These are phyloP conservation scores for Nasua narica DNA, from an alignment of 2,797 vertebrate genomes.

Conservation along the genomic window DNA sequence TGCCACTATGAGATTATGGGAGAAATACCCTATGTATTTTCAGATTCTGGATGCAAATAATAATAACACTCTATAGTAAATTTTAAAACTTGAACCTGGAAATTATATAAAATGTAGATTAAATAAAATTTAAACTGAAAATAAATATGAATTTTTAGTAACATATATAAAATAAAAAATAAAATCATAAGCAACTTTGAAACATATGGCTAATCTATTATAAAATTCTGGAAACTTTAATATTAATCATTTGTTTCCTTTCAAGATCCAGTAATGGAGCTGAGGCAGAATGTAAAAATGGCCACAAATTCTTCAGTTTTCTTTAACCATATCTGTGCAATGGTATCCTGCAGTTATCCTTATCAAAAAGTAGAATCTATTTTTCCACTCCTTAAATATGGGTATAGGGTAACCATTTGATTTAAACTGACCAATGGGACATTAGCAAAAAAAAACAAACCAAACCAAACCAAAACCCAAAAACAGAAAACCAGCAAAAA, in stretches of 20 bases:
- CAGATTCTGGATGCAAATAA: neutral
- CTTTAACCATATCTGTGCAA: neutral
- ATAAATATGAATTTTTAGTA: neutral
- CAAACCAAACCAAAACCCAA: neutral
- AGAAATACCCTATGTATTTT: neutral
- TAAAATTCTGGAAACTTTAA: neutral
- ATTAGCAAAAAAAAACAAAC: neutral
- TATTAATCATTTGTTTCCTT: neutral
- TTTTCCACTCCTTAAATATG: neutral
- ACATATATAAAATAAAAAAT: neutral
- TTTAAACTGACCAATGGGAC: neutral
- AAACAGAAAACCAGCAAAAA: neutral
- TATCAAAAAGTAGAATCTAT: neutral
- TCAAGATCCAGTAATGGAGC: neutral
- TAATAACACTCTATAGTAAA: neutral
- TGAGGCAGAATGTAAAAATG: neutral
- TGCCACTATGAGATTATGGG: neutral
- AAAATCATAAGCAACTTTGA: neutral
- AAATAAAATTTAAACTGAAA: neutral
- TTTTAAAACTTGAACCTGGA: neutral
- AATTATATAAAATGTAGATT: neutral
- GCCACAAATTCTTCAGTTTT: neutral
- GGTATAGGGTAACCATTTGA: neutral
- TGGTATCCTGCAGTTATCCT: neutral
- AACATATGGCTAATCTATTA: neutral